Evolutionary conservation across 2,888 invertebrate genomes (phyloP).

Genomic region (Cheilosia grossa): DNA sequence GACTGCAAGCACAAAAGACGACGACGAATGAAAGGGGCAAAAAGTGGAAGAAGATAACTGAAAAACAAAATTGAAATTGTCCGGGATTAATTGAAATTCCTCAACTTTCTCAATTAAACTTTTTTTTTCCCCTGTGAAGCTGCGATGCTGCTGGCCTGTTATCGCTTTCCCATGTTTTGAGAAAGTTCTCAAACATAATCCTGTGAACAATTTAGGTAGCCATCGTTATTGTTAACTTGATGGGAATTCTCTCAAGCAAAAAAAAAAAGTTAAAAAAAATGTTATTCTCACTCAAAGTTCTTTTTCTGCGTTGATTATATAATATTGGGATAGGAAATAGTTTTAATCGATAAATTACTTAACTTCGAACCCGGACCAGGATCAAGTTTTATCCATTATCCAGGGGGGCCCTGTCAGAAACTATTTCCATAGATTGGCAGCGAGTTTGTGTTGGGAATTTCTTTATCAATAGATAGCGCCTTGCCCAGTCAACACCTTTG

Average conservation of each 20-base stretch:
- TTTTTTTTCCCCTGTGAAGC: conserved; percentile 75
- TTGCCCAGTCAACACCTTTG: conserved; percentile 59
- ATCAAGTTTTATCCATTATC: conserved; percentile 49
- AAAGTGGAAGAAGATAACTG: conserved; percentile 46
- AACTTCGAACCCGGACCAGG: conserved; percentile 7
- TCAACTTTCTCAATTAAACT: conserved; percentile 83
- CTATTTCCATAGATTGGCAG: conserved; percentile 28
- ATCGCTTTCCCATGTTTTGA: conserved; percentile 70
- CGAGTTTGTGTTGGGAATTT: conserved; percentile 13
- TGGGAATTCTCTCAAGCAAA: conserved; percentile 38
- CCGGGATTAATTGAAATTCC: conserved; percentile 83
- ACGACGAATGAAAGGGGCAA: conserved; percentile 17
- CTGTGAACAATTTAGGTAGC: conserved; percentile 74
- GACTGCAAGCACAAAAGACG: conserved; percentile 12
- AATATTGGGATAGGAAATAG: conserved; percentile 48
- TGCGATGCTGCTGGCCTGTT: conserved; percentile 47
- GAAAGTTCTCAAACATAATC: conserved; percentile 69
- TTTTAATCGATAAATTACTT: conserved; percentile 57
- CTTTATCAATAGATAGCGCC: conserved; percentile 12
- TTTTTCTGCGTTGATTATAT: conserved; percentile 37
- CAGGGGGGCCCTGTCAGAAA: conserved; percentile 14
- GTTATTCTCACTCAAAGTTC: conserved; percentile 8
- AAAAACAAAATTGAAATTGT: conserved; percentile 77
- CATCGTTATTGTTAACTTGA: conserved; percentile 69
- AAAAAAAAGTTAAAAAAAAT: not conserved